These are phyloP conservation scores for Ormyrus pomaceus DNA, from an alignment of 2,888 invertebrate species.

Conservation along the genomic window DNA sequence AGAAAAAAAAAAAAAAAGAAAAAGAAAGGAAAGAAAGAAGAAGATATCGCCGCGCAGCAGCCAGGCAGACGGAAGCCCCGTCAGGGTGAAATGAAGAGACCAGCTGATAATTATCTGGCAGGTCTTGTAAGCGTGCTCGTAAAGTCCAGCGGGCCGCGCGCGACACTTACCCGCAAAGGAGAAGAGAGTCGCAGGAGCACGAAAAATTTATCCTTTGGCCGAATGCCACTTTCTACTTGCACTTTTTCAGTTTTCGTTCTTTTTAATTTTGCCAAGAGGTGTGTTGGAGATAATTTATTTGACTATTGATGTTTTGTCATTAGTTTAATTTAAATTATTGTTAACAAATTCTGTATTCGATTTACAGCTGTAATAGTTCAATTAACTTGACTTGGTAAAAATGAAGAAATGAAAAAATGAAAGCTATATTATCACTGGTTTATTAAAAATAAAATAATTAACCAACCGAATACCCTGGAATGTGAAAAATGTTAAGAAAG, in stretches of 20 bases:
- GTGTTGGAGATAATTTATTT: neutral
- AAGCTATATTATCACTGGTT: neutral
- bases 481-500: no score
- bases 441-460: no score
- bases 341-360: neutral
- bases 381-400: neutral
- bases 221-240: slow-evolving; percentile 17
- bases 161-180: slow-evolving; percentile 4
- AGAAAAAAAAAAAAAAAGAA: neutral
- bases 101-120: slow-evolving; percentile 58
- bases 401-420: neutral
- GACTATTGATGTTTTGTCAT: no score
- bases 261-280: neutral
- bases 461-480: no score
- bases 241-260: neutral
- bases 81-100: slow-evolving; percentile 53
- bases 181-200: neutral
- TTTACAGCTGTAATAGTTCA: neutral
- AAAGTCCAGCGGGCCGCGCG: slow-evolving; percentile 37
- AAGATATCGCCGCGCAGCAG: neutral
- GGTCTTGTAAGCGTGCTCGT: slow-evolving; percentile 57
- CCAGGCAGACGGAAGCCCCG: slow-evolving; percentile 16
- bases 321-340: no score
- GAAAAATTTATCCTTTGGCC: slow-evolving; percentile 8
- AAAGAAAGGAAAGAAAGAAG: slow-evolving; percentile 9